Percentiles rank a stretch among this genome's conserved stretches.
Evolutionary conservation across 2,113 vertebrate genomes (phyloP).

Genomic region (Xyrauchen texanus): DNA sequence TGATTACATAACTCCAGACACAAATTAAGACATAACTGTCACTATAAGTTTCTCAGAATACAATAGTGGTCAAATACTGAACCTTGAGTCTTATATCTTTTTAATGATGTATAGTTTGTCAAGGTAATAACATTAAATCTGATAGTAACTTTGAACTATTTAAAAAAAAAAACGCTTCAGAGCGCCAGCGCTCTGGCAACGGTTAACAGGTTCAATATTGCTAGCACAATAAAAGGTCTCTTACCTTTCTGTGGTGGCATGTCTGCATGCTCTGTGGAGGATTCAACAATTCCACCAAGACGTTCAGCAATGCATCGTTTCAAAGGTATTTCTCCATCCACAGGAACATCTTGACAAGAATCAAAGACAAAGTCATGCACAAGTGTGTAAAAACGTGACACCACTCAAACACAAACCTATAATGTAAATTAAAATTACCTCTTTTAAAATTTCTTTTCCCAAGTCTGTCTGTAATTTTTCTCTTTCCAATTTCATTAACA

Average conservation of each 20-base stretch:
- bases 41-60: no score
- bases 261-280: conserved; percentile 44
- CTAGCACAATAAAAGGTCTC: neutral
- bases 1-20: no score
- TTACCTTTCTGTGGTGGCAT: conserved; percentile 75
- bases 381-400: neutral
- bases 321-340: conserved; percentile 61
- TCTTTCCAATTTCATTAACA: conserved; percentile 69
- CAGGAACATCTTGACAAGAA: conserved; percentile 56
- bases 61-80: no score
- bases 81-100: no score
- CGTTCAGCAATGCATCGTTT: conserved; percentile 83
- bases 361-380: neutral
- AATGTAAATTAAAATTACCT: conserved; percentile 44
- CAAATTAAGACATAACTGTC: no score
- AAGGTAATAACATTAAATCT: no score
- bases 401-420: neutral
- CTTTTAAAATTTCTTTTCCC: conserved; percentile 68
- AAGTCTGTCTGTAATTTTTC: conserved; percentile 75
- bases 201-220: no score
- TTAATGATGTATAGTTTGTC: no score
- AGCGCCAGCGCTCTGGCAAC: no score
- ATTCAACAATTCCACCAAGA: conserved; percentile 80
- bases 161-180: no score
- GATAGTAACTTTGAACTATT: no score